A percentile compares a stretch with the other conserved stretches of the same genome.
Evolutionary conservation across 2,888 invertebrate genomes (phyloP).

Genomic region (Rhingia rostrata): DNA sequence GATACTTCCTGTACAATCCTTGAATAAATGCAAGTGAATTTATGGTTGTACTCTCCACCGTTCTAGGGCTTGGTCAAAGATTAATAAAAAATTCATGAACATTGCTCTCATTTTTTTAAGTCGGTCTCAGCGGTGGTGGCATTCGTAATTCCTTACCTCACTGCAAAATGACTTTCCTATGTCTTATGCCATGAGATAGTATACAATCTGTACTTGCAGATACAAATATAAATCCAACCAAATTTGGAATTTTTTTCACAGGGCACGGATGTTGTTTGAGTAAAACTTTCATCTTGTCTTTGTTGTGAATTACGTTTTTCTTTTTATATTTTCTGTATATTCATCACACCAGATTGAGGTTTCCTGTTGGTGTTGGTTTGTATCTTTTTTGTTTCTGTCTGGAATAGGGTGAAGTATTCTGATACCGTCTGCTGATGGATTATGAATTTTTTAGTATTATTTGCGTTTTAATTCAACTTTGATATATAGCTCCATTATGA

Average conservation of each 20-base stretch:
- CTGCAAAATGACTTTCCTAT: constrained; percentile 2
- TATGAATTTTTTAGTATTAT: no score
- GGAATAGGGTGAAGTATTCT: not conserved
- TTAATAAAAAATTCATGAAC: constrained; percentile 72
- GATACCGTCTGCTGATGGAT: no score
- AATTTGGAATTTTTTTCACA: not conserved
- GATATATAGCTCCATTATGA: no score
- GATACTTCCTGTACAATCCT: constrained; percentile 43
- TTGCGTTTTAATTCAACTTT: no score
- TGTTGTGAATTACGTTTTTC: constrained; percentile 24
- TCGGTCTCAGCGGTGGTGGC: not conserved
- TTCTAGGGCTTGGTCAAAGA: constrained; percentile 59
- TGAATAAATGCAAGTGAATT: constrained; percentile 67
- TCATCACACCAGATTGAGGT: constrained; percentile 10
- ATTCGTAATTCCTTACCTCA: constrained; percentile 18
- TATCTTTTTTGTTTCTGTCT: not conserved
- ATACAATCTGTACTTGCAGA: not conserved
- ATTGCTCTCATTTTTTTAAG: constrained; percentile 39
- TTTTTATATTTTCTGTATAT: not conserved
- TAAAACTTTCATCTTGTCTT: constrained; percentile 12
- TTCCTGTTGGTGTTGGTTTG: not conserved
- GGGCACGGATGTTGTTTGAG: not conserved
- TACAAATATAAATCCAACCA: not conserved
- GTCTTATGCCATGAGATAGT: not conserved
- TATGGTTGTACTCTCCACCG: constrained; percentile 42